A percentile compares a stretch with the other conserved stretches of the same genome.
These are phyloP conservation scores for Poecilia gillii DNA, from an alignment of 2,797 vertebrate species.

Conservation along the genomic window DNA sequence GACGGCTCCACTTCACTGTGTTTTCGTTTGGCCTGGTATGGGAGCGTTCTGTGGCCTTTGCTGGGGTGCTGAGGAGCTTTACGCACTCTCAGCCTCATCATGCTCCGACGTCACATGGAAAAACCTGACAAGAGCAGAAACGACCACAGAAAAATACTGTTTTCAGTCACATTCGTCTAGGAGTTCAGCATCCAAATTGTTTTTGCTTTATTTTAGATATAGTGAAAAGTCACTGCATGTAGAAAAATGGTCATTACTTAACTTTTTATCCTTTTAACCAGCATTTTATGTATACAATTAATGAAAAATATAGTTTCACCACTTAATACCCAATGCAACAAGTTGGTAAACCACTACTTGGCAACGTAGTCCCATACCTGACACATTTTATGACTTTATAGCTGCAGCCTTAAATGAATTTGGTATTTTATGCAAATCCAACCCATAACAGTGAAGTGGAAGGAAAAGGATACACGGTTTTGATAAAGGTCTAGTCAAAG, in stretches of 20 bases:
- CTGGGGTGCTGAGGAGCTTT: slow-evolving; percentile 94
- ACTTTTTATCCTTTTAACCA: neutral
- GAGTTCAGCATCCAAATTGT: neutral
- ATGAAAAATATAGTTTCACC: neutral
- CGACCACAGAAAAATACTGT: neutral
- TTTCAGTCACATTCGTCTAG: neutral
- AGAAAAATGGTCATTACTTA: neutral
- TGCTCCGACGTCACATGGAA: slow-evolving; percentile 92
- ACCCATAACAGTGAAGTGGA: neutral
- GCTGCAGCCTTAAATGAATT: neutral
- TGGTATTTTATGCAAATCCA: neutral
- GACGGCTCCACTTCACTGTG: slow-evolving; percentile 88
- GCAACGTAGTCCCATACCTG: neutral
- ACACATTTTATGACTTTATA: neutral
- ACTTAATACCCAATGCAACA: neutral
- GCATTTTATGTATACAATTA: neutral
- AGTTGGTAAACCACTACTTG: neutral
- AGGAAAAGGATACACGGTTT: neutral
- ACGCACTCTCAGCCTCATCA: slow-evolving; percentile 98
- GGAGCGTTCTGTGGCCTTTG: slow-evolving; percentile 81
- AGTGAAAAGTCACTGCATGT: neutral
- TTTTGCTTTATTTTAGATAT: neutral
- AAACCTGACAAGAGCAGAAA: slow-evolving; percentile 50
- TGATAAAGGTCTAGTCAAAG: neutral
- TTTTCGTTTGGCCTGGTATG: slow-evolving; percentile 91